phyloP scores from a whole-genome alignment of 2,797 vertebrate species.

The Alca torda region DNA sequence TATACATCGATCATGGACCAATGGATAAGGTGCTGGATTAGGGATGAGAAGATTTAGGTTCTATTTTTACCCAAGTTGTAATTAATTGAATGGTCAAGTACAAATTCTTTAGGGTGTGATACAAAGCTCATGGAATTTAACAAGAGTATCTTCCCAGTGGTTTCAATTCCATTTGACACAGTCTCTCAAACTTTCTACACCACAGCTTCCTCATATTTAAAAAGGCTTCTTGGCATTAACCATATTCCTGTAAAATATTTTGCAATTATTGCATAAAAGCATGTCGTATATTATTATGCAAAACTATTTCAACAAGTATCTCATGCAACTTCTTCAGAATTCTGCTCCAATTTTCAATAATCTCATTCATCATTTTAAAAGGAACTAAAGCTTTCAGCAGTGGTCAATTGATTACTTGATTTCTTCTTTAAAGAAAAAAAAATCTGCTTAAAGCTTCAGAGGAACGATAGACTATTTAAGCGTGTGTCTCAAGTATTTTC shows the following conservation, averaged over 20 bases:
- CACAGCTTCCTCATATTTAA: background rate
- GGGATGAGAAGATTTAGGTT: constrained; percentile 31
- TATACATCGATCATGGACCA: background rate
- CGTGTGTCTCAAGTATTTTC: background rate
- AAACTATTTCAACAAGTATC: background rate
- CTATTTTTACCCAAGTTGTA: constrained; percentile 1
- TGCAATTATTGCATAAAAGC: background rate
- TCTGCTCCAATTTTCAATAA: background rate
- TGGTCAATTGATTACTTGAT: fast-evolving
- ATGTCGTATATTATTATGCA: background rate
- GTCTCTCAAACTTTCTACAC: background rate
- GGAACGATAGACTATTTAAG: background rate
- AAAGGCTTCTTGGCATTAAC: background rate
- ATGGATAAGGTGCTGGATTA: constrained; percentile 1
- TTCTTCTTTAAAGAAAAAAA: background rate
- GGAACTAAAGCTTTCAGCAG: background rate
- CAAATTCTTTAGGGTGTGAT: background rate
- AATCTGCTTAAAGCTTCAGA: background rate
- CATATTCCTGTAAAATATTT: background rate
- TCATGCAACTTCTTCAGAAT: background rate
- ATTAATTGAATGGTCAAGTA: background rate
- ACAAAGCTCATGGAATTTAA: background rate
- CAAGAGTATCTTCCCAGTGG: background rate
- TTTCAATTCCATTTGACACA: background rate
- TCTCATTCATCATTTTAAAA: background rate